Conservation (phyloP, 2,113 vertebrate genomes). For the Rousettus leschenaultii region DNA sequence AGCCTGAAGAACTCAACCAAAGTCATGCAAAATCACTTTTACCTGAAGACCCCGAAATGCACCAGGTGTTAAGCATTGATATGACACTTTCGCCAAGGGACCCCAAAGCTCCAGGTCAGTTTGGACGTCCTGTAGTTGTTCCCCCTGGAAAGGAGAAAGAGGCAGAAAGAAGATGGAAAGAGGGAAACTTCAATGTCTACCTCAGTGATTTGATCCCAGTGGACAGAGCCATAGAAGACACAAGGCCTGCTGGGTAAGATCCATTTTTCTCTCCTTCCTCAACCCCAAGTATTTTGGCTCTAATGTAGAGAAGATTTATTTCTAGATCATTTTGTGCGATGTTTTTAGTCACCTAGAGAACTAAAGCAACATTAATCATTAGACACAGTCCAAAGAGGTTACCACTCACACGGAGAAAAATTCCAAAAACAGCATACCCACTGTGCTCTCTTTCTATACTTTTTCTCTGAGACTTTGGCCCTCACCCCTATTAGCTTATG, state of each 20-base stretch:
- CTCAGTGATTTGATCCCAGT: slow-evolving; percentile 95
- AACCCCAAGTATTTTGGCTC: not conserved
- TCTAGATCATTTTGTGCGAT: not conserved
- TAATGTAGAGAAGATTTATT: not conserved
- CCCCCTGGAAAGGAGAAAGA: slow-evolving; percentile 84
- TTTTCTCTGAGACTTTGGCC: not conserved
- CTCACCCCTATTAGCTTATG: not conserved
- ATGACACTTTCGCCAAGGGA: slow-evolving; percentile 87
- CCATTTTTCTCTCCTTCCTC: not conserved
- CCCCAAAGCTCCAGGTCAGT: slow-evolving; percentile 89
- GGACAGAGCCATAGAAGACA: slow-evolving; percentile 93
- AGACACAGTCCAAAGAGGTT: not conserved
- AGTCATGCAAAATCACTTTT: not conserved
- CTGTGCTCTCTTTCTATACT: not conserved
- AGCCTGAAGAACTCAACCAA: not conserved
- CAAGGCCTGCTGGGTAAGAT: slow-evolving; percentile 92
- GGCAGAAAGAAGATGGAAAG: slow-evolving; percentile 90
- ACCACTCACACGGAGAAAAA: not conserved
- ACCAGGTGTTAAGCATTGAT: slow-evolving; percentile 88
- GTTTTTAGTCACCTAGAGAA: not conserved
- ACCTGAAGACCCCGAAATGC: slow-evolving; percentile 68
- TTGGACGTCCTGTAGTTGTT: slow-evolving; percentile 85
- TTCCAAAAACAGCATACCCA: not conserved
- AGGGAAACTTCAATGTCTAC: slow-evolving; percentile 97
- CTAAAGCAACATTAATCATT: not conserved